Evolutionary conservation across 2,797 vertebrate species (phyloP).

Genomic region (Mus spretus): DNA sequence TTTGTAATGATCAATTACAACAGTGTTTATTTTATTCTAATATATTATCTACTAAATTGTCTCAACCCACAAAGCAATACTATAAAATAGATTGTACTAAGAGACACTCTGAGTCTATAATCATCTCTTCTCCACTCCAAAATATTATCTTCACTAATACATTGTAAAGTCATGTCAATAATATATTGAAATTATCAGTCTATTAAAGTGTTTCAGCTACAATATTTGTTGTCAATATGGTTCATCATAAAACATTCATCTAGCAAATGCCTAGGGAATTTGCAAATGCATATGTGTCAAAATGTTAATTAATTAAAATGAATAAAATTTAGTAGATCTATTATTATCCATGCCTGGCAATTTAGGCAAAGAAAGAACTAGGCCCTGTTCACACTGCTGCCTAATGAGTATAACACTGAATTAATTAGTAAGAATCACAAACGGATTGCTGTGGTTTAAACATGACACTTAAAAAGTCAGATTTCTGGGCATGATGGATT

Average conservation of each 20-base stretch:
- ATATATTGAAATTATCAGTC: conserved; percentile 62
- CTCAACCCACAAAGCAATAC: conserved; percentile 40
- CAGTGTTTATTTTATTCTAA: conserved; percentile 49
- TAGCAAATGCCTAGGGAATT: conserved; percentile 71
- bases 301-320: conserved; percentile 82
- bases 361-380: conserved; percentile 69
- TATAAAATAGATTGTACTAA: not conserved
- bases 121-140: conserved; percentile 33
- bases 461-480: conserved; percentile 49
- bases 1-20: conserved; percentile 11
- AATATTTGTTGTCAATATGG: conserved; percentile 76
- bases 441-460: conserved; percentile 20
- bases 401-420: conserved; percentile 64
- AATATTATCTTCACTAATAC: conserved; percentile 68
- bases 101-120: conserved; percentile 24
- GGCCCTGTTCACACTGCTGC: conserved; percentile 35
- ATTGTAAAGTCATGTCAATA: conserved; percentile 56
- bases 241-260: conserved; percentile 76
- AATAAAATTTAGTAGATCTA: conserved; percentile 71
- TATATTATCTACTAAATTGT: conserved; percentile 38
- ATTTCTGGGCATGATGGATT: not conserved
- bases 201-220: conserved; percentile 74
- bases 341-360: conserved; percentile 13
- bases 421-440: conserved; percentile 68
- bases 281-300: conserved; percentile 68